phyloP scores from a whole-genome alignment of 2,888 invertebrate genomes.

The Dromius quadrimaculatus region DNA sequence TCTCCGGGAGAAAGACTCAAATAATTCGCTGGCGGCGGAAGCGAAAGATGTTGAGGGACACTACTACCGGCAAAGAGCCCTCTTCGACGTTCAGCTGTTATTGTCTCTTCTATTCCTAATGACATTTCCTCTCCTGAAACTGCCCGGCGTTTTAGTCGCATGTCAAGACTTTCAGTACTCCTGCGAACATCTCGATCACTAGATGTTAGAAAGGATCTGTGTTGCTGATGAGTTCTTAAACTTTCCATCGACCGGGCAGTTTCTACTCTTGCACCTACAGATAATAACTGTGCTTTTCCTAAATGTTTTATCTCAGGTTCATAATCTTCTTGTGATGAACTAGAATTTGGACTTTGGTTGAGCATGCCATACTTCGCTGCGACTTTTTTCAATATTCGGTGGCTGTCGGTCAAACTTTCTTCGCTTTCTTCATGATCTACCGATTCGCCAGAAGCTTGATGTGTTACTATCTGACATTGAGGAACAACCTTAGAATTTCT shows the following conservation, averaged over 20 bases:
- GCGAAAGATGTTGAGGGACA: constrained; percentile 76
- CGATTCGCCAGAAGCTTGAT: constrained; percentile 72
- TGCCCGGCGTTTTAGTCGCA: constrained; percentile 71
- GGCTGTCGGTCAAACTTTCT: constrained; percentile 63
- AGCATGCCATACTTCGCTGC: constrained; percentile 63
- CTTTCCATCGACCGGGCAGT: constrained; percentile 80
- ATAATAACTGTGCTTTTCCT: constrained; percentile 69
- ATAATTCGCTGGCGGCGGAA: constrained; percentile 75
- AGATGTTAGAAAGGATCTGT: constrained; percentile 74
- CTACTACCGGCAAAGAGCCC: constrained; percentile 77
- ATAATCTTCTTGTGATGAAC: constrained; percentile 79
- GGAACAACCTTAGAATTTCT: constrained; percentile 59
- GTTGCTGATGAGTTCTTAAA: constrained; percentile 72
- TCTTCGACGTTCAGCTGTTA: constrained; percentile 75
- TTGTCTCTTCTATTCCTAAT: constrained; percentile 62
- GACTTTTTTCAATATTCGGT: constrained; percentile 56
- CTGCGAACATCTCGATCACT: constrained; percentile 76
- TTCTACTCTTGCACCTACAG: constrained; percentile 69
- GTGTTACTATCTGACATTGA: constrained; percentile 67
- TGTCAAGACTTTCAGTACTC: constrained; percentile 73
- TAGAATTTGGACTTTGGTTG: constrained; percentile 69
- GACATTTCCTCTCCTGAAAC: constrained; percentile 74
- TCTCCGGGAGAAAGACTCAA: constrained; percentile 69
- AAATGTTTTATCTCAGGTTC: constrained; percentile 71
- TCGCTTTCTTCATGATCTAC: constrained; percentile 70